These are phyloP conservation scores for Ciona savignyi DNA, from an alignment of 23 tunicate genomes.

Conservation along the genomic window DNA sequence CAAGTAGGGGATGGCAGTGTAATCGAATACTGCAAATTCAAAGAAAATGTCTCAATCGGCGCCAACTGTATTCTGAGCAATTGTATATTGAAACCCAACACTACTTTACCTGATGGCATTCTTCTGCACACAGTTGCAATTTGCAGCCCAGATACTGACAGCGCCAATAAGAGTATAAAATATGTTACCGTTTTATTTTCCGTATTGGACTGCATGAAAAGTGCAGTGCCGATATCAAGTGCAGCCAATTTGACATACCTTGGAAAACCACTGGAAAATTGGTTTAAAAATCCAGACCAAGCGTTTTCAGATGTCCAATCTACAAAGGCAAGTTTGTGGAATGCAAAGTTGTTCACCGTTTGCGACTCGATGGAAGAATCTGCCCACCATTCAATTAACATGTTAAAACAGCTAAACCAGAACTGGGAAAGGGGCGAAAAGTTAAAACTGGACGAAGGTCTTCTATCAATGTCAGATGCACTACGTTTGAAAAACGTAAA, in stretches of 20 bases:
- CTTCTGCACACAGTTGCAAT: constrained; percentile 68
- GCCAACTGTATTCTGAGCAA: constrained; percentile 47
- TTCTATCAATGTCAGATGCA: constrained; percentile 39
- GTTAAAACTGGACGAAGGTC: neutral
- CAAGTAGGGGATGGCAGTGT: constrained; percentile 59
- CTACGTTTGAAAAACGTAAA: constrained; percentile 27
- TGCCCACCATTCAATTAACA: constrained; percentile 3
- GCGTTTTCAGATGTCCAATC: constrained; percentile 9
- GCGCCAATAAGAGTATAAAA: neutral
- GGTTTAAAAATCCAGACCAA: constrained; percentile 2
- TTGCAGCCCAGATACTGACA: neutral
- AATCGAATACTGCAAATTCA: constrained; percentile 43
- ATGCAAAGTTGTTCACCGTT: constrained; percentile 47
- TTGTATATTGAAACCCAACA: constrained; percentile 24
- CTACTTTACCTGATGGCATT: constrained; percentile 16
- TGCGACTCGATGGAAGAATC: constrained; percentile 43
- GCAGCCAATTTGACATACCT: constrained; percentile 27
- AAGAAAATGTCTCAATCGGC: constrained; percentile 39
- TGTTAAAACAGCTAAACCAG: neutral
- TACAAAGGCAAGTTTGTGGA: constrained; percentile 36
- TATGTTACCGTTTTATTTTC: constrained; percentile 66
- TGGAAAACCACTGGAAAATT: constrained; percentile 15
- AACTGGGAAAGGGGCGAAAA: neutral
- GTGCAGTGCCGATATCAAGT: neutral
- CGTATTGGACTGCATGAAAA: constrained; percentile 46